Evolutionary conservation across 64 coral and sea anemone species (phyloP).

Genomic region (Actinia equina): DNA sequence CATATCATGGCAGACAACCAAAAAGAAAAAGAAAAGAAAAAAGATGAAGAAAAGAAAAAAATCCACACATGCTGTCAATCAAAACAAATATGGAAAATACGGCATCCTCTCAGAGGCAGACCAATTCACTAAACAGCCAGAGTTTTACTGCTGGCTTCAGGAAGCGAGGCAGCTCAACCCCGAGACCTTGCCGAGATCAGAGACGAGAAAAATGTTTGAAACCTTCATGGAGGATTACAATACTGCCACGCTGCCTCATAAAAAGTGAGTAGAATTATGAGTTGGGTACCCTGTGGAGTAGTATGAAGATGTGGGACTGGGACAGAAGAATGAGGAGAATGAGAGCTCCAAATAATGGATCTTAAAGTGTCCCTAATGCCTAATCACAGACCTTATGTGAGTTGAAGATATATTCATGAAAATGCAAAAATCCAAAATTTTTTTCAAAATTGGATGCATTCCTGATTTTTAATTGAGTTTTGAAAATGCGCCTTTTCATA

Average conservation of each 20-base stretch:
- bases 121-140: slow-evolving; percentile 91
- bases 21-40: slow-evolving; percentile 45
- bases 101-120: slow-evolving; percentile 86
- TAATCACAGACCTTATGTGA: too few relatives aligned
- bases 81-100: slow-evolving; percentile 96
- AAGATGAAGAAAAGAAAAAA: slow-evolving; percentile 70
- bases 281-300: too few relatives aligned
- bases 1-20: background rate
- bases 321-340: too few relatives aligned
- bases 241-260: slow-evolving; percentile 92
- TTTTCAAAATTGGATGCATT: too few relatives aligned
- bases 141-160: slow-evolving; percentile 94
- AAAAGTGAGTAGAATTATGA: slow-evolving; percentile 62
- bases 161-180: slow-evolving; percentile 83
- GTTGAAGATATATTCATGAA: too few relatives aligned
- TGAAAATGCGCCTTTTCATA: too few relatives aligned
- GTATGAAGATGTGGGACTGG: too few relatives aligned
- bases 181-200: slow-evolving; percentile 80
- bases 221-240: slow-evolving; percentile 96
- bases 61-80: slow-evolving; percentile 55
- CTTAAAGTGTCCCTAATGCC: too few relatives aligned
- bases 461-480: too few relatives aligned
- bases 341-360: too few relatives aligned
- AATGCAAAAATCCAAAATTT: too few relatives aligned
- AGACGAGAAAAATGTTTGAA: slow-evolving; percentile 94